Evolutionary conservation across 2,888 invertebrate species (phyloP).

Genomic region (Cerceris ruficornis): DNA sequence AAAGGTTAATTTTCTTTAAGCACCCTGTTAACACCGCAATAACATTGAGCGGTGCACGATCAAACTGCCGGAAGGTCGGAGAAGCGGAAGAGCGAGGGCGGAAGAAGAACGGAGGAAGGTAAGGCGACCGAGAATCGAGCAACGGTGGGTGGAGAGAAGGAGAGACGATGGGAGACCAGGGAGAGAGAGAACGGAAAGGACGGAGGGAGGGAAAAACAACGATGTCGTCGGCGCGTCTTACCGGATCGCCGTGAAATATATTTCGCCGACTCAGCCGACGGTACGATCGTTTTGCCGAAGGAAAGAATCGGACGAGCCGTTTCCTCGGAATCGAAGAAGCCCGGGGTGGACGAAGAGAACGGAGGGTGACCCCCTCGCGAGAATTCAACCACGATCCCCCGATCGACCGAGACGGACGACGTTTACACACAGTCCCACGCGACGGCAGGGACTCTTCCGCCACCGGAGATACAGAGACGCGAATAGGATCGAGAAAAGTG

Average conservation of each 20-base stretch:
- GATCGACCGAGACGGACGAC: constrained; percentile 17
- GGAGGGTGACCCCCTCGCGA: constrained; percentile 34
- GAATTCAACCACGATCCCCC: constrained; percentile 42
- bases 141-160: neutral
- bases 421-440: constrained; percentile 23
- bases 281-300: constrained; percentile 60
- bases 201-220: constrained; percentile 49
- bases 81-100: constrained; percentile 14
- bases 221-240: constrained; percentile 67
- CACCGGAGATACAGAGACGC: neutral
- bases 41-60: constrained; percentile 56
- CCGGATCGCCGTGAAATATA: constrained; percentile 69
- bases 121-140: neutral
- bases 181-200: constrained; percentile 5
- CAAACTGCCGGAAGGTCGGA: constrained; percentile 56
- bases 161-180: neutral
- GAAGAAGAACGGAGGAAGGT: neutral
- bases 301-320: constrained; percentile 58
- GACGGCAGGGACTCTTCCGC: constrained; percentile 14
- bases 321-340: constrained; percentile 23
- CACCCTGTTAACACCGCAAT: constrained; percentile 69
- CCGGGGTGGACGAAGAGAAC: constrained; percentile 5
- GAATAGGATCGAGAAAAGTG: constrained; percentile 3
- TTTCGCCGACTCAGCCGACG: constrained; percentile 72
- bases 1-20: constrained; percentile 67